These are phyloP conservation scores for Acronicta aceris DNA, from an alignment of 2,888 invertebrate species.

Conservation along the genomic window DNA sequence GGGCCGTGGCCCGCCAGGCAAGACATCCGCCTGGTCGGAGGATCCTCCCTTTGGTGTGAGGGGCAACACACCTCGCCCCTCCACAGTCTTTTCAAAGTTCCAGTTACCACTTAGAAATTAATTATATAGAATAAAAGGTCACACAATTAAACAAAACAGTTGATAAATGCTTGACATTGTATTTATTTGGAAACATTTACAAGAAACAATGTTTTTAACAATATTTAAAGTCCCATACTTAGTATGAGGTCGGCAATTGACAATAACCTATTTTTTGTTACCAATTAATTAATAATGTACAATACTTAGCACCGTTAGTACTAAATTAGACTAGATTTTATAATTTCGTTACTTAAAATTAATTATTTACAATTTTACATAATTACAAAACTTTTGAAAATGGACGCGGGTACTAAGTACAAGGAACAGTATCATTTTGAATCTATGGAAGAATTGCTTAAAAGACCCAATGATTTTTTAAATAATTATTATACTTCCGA, in stretches of 20 bases:
- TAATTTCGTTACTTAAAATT: conserved; percentile 67
- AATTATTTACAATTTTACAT: conserved; percentile 77
- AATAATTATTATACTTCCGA: conserved; percentile 8
- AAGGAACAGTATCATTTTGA: conserved; percentile 31
- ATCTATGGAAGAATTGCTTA: conserved; percentile 24
- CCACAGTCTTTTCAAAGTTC: no score
- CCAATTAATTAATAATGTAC: conserved; percentile 72
- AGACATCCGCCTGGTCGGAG: no score
- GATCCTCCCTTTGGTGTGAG: no score
- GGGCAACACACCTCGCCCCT: no score
- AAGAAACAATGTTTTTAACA: conserved; percentile 85
- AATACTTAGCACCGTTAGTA: conserved; percentile 88
- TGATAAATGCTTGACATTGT: conserved; percentile 87
- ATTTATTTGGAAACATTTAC: conserved; percentile 87
- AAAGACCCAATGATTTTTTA: conserved; percentile 34
- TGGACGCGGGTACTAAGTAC: conserved; percentile 35
- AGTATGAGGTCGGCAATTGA: conserved; percentile 82
- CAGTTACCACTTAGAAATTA: no score
- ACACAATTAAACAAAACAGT: conserved; percentile 71
- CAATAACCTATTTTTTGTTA: conserved; percentile 68
- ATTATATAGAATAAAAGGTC: no score
- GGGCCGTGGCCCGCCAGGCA: no score
- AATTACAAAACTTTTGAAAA: conserved; percentile 46
- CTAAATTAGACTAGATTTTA: conserved; percentile 87
- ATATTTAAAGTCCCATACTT: conserved; percentile 78